Conservation (phyloP, 2,888 invertebrate genomes). For the Lycia hirtaria region DNA sequence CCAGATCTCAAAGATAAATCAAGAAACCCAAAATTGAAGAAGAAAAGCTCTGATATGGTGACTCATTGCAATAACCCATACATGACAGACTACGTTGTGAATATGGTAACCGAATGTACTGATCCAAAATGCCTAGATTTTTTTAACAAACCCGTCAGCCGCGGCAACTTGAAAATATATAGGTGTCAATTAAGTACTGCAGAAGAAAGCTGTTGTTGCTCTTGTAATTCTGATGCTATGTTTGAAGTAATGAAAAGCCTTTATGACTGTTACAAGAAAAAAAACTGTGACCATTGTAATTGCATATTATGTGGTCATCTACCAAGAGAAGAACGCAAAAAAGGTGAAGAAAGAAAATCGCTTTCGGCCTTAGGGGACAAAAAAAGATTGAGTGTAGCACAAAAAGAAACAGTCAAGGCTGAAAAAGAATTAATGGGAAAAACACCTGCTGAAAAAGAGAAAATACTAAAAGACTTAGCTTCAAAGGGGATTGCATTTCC, state of each 20-base stretch:
- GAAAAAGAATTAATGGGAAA: constrained; percentile 46
- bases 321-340: constrained; percentile 44
- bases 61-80: constrained; percentile 27
- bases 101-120: constrained; percentile 37
- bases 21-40: constrained; percentile 18
- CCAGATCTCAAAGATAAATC: constrained; percentile 15
- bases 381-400: neutral
- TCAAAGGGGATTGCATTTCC: constrained; percentile 46
- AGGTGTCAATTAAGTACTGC: constrained; percentile 56
- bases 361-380: constrained; percentile 7
- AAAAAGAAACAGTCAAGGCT: constrained; percentile 20
- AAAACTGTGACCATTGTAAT: constrained; percentile 67
- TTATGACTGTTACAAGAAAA: constrained; percentile 73
- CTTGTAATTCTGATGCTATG: constrained; percentile 74
- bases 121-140: constrained; percentile 32
- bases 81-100: constrained; percentile 40
- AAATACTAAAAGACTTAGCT: constrained; percentile 47
- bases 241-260: constrained; percentile 76
- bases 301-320: constrained; percentile 68
- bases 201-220: constrained; percentile 64
- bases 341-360: constrained; percentile 40
- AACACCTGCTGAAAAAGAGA: constrained; percentile 47
- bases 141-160: constrained; percentile 34
- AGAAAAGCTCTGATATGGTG: constrained; percentile 35
- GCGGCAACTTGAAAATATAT: constrained; percentile 45